A percentile compares a stretch with the other conserved stretches of the same genome.
phyloP scores from a whole-genome alignment of 2,888 invertebrate genomes.

The Phyllotreta cruciferae region DNA sequence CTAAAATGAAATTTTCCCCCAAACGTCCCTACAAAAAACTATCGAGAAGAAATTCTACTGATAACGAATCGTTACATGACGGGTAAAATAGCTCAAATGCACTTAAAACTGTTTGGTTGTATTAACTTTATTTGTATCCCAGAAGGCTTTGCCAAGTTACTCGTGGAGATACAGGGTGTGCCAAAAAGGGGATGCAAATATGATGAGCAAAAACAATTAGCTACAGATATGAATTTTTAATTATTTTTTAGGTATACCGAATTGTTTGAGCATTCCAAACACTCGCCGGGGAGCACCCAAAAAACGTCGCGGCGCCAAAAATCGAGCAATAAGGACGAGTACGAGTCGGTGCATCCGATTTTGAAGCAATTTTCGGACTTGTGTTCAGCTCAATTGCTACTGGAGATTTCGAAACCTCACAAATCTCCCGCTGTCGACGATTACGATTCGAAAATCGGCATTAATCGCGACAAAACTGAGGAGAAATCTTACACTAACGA shows the following conservation, averaged over 20 bases:
- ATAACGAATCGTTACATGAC: slow-evolving; percentile 15
- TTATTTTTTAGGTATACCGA: slow-evolving; percentile 11
- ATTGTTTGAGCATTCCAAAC: slow-evolving; percentile 1
- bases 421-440: neutral
- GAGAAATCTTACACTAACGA: too few species aligned
- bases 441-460: too few species aligned
- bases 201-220: neutral
- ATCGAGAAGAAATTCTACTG: slow-evolving; percentile 6
- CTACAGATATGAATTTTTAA: neutral
- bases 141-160: neutral
- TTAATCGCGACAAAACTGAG: too few species aligned
- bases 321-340: neutral
- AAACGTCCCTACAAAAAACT: slow-evolving; percentile 30
- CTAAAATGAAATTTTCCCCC: slow-evolving; percentile 50
- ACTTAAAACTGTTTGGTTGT: neutral
- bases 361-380: too few species aligned
- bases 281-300: neutral
- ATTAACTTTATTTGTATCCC: neutral
- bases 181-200: neutral
- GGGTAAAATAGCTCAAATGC: slow-evolving; percentile 19
- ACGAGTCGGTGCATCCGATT: too few species aligned
- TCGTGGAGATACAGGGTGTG: too few species aligned
- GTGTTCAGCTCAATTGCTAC: too few species aligned
- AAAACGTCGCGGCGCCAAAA: slow-evolving; percentile 15
- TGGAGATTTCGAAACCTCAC: neutral